Evolutionary conservation across 2,797 vertebrate species (phyloP).

Genomic region (Urophycis tenuis): DNA sequence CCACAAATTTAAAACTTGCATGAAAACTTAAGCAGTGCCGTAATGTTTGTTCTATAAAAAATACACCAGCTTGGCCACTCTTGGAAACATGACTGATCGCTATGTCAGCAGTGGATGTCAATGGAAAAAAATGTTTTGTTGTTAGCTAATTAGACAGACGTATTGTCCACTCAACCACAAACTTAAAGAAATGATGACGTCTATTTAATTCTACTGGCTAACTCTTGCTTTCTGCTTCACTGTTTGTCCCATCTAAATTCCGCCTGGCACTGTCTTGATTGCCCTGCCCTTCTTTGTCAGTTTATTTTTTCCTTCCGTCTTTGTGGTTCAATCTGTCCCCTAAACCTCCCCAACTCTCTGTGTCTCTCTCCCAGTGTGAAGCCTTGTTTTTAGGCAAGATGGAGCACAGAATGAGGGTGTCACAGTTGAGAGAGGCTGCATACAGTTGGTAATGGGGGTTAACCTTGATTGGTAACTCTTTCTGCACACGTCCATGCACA

Average conservation of each 20-base stretch:
- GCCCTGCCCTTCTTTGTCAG: not conserved
- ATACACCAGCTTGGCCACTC: not conserved
- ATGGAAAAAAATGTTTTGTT: not conserved
- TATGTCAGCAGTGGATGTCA: not conserved
- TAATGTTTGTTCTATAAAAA: not conserved
- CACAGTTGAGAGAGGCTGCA: not conserved
- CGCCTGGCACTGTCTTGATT: not conserved
- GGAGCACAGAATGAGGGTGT: not conserved
- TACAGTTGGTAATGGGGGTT: not conserved
- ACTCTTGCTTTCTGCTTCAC: not conserved
- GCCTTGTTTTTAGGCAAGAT: not conserved
- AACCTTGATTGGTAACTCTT: not conserved
- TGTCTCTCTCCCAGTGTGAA: not conserved
- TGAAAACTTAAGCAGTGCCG: not conserved
- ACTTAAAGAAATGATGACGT: not conserved
- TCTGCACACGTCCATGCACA: not conserved
- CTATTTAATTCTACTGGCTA: not conserved
- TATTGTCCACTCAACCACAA: not conserved
- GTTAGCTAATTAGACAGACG: not conserved
- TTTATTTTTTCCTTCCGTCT: not conserved
- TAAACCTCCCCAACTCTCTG: not conserved
- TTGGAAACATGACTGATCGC: not conserved
- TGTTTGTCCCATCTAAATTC: not conserved
- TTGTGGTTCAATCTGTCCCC: conserved; percentile 9
- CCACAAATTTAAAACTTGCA: not conserved